Conservation (phyloP, 2,888 invertebrate species). For the Drosophila rellima region DNA sequence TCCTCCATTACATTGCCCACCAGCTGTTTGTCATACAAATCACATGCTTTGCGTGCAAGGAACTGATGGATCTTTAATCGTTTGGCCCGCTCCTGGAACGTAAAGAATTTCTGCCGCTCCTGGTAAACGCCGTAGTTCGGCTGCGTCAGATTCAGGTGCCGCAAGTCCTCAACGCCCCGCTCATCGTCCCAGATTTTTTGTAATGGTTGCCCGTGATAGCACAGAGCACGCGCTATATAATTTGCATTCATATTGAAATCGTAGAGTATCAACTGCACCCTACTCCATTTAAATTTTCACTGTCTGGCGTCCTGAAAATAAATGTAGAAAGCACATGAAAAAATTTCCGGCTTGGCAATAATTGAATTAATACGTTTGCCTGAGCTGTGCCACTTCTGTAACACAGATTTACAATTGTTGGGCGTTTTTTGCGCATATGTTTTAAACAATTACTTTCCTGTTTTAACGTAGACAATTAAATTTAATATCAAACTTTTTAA, state of each 20-base stretch:
- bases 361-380: conserved; percentile 9
- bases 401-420: not conserved
- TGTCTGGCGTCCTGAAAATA: conserved; percentile 29
- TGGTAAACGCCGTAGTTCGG: conserved; percentile 92
- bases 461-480: conserved; percentile 19
- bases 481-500: conserved; percentile 18
- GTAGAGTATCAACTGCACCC: not conserved
- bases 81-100: conserved; percentile 94
- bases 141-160: conserved; percentile 87
- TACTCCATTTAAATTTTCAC: conserved; percentile 38
- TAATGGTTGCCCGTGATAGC: conserved; percentile 94
- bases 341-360: conserved; percentile 15
- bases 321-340: conserved; percentile 23
- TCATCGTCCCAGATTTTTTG: conserved; percentile 96
- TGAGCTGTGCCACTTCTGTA: not conserved
- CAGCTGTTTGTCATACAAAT: conserved; percentile 89
- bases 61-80: conserved; percentile 94
- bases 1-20: conserved; percentile 83
- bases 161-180: conserved; percentile 91
- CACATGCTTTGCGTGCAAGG: conserved; percentile 93
- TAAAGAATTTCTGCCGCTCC: conserved; percentile 92
- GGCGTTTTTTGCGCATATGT: not conserved
- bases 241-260: conserved; percentile 76
- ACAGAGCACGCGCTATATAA: conserved; percentile 89
- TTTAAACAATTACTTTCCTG: conserved; percentile 36